phyloP scores from a whole-genome alignment of 1,140 invertebrate genomes.

The Drosophila lini region DNA sequence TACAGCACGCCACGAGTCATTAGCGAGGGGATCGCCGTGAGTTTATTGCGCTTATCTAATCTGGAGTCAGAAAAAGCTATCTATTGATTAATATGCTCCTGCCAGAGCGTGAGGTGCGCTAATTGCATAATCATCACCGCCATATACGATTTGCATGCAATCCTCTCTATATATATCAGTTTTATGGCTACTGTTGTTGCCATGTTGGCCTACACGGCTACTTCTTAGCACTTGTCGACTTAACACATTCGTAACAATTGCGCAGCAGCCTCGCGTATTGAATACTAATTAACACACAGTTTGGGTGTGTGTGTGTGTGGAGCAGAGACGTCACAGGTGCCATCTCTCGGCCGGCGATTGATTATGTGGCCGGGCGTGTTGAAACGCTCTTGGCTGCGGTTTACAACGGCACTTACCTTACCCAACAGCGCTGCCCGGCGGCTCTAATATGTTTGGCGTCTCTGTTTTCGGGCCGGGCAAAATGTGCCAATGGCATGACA shows the following conservation, averaged over 20 bases:
- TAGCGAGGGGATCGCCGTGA: constrained; percentile 24
- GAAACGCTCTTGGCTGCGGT: constrained; percentile 34
- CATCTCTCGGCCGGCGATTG: constrained; percentile 41
- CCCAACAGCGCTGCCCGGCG: constrained; percentile 54
- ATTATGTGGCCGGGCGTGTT: constrained; percentile 62
- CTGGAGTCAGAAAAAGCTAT: constrained; percentile 4
- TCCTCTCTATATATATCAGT: constrained; percentile 19
- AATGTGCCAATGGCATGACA: constrained; percentile 84
- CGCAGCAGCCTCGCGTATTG: constrained; percentile 68
- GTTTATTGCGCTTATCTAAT: constrained; percentile 44
- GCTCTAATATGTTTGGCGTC: constrained; percentile 30
- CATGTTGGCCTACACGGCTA: constrained; percentile 23
- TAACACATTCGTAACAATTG: constrained; percentile 80
- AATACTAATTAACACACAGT: constrained; percentile 70
- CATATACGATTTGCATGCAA: constrained; percentile 69
- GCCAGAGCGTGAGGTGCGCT: constrained; percentile 33
- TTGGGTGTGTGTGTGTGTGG: background rate
- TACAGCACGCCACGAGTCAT: constrained; percentile 41
- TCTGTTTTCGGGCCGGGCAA: constrained; percentile 39
- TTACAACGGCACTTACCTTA: constrained; percentile 78
- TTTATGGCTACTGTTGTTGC: constrained; percentile 26
- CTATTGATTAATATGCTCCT: constrained; percentile 34
- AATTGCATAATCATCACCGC: constrained; percentile 70
- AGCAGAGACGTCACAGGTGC: constrained; percentile 25
- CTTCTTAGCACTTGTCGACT: constrained; percentile 70